Base-by-base conservation (phyloP, 2,113 vertebrate species). In the Cheilinus undulatus region DNA sequence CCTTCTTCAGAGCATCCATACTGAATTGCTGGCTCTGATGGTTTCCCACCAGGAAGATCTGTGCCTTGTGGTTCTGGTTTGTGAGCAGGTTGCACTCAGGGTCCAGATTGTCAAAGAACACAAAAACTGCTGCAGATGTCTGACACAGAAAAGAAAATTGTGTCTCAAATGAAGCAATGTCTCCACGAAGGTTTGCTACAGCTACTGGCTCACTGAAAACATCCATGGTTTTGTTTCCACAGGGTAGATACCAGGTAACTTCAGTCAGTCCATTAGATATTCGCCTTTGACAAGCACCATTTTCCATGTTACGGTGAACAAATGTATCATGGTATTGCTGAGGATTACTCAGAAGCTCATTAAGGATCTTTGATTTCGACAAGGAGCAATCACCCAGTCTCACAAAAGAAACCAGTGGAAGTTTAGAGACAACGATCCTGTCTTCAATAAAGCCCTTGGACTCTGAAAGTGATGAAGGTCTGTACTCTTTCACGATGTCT, bases 281-380 rank as follows among this genome's bases (percentile, higher is more conserved):
- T 83, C 57, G 88, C 40, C 86, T 88, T 34, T 86, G 82, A 45
- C 80, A 61, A 13, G 91, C 74, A 0, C 85, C 89, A 78, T 71
- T 38, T 32, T 93, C 76, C 64, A 88, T 86, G 10, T 94, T 53
- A 0, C 19, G 36, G 57, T 95, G 92, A 48, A 95, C 54, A 69
- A 95, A 95, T 40, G 85, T 87, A 34, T 91, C 80, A 22, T 88
- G 86, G 49, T 91, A 72, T 59, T 94, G 87, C 7, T 89, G 87
- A 26, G 77, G 34, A 38, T 91, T 90, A 43, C 89, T 93, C 20
- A 96, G 75, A 5, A 95, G 12, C 27, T 79, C 40, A 45, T 95
- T 95, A 15, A 96, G 84, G 38, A 93, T 71, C 61, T 88, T 70
- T 38, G 95, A 96, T 78, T 95, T 96, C 34, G 95, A 95, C 60